These are phyloP conservation scores for Drosophila longiperda DNA, from an alignment of 2,888 invertebrate genomes.

Conservation along the genomic window DNA sequence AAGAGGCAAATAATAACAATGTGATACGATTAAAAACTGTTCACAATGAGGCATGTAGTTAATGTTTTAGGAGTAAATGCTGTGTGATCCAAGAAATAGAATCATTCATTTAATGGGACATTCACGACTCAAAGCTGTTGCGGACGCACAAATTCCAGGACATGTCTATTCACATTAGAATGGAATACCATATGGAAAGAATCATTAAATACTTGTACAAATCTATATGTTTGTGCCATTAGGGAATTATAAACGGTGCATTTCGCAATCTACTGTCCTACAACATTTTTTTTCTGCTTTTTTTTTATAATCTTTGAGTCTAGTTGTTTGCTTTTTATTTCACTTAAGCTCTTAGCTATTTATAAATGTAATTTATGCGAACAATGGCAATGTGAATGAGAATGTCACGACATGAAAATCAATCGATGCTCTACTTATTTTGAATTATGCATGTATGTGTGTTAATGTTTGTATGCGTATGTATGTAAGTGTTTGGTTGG, in stretches of 20 bases:
- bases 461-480: constrained; percentile 25
- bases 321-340: neutral
- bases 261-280: constrained; percentile 19
- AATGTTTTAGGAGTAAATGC: constrained; percentile 13
- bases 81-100: constrained; percentile 4
- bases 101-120: neutral
- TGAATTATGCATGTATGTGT: constrained; percentile 31
- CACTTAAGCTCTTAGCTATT: constrained; percentile 12
- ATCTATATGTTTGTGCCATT: constrained; percentile 14
- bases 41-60: constrained; percentile 22
- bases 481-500: constrained; percentile 31
- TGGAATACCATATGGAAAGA: neutral
- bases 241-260: constrained; percentile 9
- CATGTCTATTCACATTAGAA: neutral
- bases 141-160: constrained; percentile 1
- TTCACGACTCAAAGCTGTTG: neutral
- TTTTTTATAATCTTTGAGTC: neutral
- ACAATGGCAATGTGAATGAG: constrained; percentile 5
- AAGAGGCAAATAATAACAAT: constrained; percentile 15
- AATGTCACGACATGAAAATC: constrained; percentile 17
- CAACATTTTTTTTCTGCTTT: neutral
- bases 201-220: neutral
- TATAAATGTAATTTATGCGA: constrained; percentile 8
- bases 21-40: neutral
- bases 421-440: constrained; percentile 18